Base-by-base conservation (phyloP, 2,888 invertebrate genomes). In the Plutella xylostella region DNA sequence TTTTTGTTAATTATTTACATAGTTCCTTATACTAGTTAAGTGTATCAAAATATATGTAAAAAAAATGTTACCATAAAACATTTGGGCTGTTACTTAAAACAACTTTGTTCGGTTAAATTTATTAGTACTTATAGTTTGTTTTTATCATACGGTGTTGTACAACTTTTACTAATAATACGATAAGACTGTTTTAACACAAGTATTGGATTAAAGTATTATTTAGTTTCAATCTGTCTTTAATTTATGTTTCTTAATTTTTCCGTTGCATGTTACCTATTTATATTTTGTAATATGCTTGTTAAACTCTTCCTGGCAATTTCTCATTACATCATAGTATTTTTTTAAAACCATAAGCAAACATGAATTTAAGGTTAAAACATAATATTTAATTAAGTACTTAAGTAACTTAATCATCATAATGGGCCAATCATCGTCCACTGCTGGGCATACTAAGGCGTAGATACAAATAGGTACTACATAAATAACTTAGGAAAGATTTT, bases 121-220 rank as follows among this genome's bases (percentile, higher is more conserved):
- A 41, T 17, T 34, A 7, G 18, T n/a, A 12, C 14, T n/a, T 30
- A 30, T 14, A 35, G 14, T 35, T 45, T 48, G 42, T 34, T 45
- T 33, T 39, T 49, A 39, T 35, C 45, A 46, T 45, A 39, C 31
- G 25, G n/a, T n/a, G n/a, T n/a, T n/a, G n/a, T n/a, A n/a, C n/a
- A n/a, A 42, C 34, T 45, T 42, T 50, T 55, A 65, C 65, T 70
- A 74, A 69, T 64, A 62, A 37, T 59, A 63, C 57, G 46, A 59
- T 73, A 71, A 74, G 72, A 69, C 64, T 71, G 68, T 62, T 63
- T 70, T 64, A 55, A 69, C 60, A 60, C 58, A 47, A 49, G 64
- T 58, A 61, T 57, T 64, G 46, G 74, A 78, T 77, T 74, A 80
- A 77, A 67, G 56, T 71, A 66, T 77, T 72, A 65, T 71, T 68